Evolutionary conservation across 2,113 vertebrate genomes (phyloP).

Genomic region (Syrrhaptes paradoxus): DNA sequence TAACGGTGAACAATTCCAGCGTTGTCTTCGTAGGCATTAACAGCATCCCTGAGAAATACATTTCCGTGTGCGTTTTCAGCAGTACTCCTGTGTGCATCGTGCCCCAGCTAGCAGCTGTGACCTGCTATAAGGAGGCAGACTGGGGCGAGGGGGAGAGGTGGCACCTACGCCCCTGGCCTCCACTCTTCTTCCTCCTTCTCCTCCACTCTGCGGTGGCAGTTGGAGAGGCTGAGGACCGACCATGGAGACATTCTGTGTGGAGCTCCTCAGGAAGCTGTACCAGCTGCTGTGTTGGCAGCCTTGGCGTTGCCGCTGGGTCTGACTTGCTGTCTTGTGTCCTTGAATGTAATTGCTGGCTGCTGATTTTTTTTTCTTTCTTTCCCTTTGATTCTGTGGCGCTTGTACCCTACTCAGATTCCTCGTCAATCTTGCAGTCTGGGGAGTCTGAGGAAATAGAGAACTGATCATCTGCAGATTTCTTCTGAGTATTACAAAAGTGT

Average conservation of each 20-base stretch:
- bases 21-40: conserved; percentile 60
- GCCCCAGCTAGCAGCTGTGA: conserved; percentile 32
- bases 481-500: not conserved
- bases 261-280: not conserved
- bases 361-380: not conserved
- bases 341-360: not conserved
- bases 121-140: conserved; percentile 20
- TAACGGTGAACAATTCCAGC: conserved; percentile 37
- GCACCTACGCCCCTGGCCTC: not conserved
- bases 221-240: not conserved
- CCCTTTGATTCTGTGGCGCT: not conserved
- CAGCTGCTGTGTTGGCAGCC: conserved; percentile 59
- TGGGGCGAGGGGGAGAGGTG: not conserved
- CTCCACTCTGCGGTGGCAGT: not conserved
- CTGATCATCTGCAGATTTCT: not conserved
- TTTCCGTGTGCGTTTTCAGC: conserved; percentile 38
- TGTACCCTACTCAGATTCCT: not conserved
- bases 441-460: not conserved
- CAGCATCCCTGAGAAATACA: conserved; percentile 60
- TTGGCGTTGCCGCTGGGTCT: conserved; percentile 30
- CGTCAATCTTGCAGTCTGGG: not conserved
- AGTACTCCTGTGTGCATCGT: not conserved
- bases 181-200: not conserved
- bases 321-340: not conserved
- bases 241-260: not conserved